Evolutionary conservation across 2,888 invertebrate genomes (phyloP).

Genomic region (Leucozona laternaria): DNA sequence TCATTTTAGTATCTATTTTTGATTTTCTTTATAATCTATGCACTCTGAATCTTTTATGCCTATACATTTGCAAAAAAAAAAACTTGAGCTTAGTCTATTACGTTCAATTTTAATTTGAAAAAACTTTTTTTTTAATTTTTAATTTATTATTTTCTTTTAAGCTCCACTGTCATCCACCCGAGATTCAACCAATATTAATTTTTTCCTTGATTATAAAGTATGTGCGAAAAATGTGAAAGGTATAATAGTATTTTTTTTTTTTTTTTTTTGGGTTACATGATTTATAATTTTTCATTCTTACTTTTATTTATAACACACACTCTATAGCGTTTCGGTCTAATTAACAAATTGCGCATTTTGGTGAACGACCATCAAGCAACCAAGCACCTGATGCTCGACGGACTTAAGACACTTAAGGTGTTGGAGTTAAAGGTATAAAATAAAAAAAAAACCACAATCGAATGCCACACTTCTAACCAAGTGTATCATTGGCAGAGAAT

Average conservation of each 20-base stretch:
- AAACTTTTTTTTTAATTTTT: too few relatives aligned
- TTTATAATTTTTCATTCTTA: conserved; percentile 32
- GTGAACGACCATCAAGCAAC: background rate
- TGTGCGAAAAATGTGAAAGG: conserved; percentile 41
- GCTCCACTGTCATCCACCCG: background rate
- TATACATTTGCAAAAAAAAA: too few relatives aligned
- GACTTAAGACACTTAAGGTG: background rate
- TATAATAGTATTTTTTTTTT: conserved; percentile 9
- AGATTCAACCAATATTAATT: background rate
- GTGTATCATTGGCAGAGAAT: conserved; percentile 18
- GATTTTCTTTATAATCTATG: too few relatives aligned
- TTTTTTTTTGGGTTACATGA: conserved; percentile 30
- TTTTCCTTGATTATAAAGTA: conserved; percentile 16
- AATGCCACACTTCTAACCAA: conserved; percentile 30
- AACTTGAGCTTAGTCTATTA: too few relatives aligned
- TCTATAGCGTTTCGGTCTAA: conserved; percentile 66
- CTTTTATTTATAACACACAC: conserved; percentile 41
- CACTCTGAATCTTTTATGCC: too few relatives aligned
- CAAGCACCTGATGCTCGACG: conserved; percentile 4
- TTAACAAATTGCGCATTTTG: conserved; percentile 64
- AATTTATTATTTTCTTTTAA: too few relatives aligned
- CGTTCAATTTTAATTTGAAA: too few relatives aligned
- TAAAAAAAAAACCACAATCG: conserved; percentile 2
- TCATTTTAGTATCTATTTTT: too few relatives aligned
- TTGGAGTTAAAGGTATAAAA: conserved; percentile 1